Percentiles rank a stretch among this genome's conserved stretches.
Conservation (phyloP, 2,888 invertebrate species). For the Pteria penguin region DNA sequence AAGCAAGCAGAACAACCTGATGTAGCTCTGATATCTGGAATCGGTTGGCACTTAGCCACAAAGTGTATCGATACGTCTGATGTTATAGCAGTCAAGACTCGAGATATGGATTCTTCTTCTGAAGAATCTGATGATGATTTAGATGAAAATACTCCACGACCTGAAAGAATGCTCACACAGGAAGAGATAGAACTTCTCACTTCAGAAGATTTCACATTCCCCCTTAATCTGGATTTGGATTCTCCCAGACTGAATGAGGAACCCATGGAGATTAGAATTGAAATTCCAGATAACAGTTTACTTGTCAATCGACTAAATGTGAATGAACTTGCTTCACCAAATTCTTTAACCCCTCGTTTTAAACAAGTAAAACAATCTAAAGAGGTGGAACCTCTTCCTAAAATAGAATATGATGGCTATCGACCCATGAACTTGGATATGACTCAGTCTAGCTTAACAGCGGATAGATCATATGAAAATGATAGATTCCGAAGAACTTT, state of each 20-base stretch:
- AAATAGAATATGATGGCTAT: slow-evolving; percentile 63
- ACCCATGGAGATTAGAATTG: not conserved
- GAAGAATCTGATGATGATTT: slow-evolving; percentile 22
- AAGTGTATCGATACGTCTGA: slow-evolving; percentile 68
- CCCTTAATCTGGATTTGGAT: not conserved
- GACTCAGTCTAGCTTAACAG: slow-evolving; percentile 52
- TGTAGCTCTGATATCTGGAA: slow-evolving; percentile 72
- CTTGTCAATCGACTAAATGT: slow-evolving; percentile 11
- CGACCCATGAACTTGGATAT: slow-evolving; percentile 71
- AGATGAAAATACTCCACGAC: slow-evolving; percentile 28
- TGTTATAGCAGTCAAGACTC: slow-evolving; percentile 58
- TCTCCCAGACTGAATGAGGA: not conserved
- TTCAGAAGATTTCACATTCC: not conserved
- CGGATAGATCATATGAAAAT: slow-evolving; percentile 1
- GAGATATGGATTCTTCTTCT: slow-evolving; percentile 55
- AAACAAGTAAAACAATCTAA: slow-evolving; percentile 56
- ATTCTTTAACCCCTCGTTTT: slow-evolving; percentile 61
- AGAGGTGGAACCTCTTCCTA: slow-evolving; percentile 44
- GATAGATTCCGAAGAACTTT: slow-evolving; percentile 7
- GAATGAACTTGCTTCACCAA: slow-evolving; percentile 19
- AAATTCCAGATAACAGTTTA: not conserved
- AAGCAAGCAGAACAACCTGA: slow-evolving; percentile 62
- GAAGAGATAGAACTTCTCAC: not conserved
- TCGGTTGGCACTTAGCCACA: slow-evolving; percentile 75
- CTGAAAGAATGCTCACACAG: not conserved